These are phyloP conservation scores for Umimayanthus kanabou DNA, from an alignment of 92 coral and sea anemone genomes.

Conservation along the genomic window DNA sequence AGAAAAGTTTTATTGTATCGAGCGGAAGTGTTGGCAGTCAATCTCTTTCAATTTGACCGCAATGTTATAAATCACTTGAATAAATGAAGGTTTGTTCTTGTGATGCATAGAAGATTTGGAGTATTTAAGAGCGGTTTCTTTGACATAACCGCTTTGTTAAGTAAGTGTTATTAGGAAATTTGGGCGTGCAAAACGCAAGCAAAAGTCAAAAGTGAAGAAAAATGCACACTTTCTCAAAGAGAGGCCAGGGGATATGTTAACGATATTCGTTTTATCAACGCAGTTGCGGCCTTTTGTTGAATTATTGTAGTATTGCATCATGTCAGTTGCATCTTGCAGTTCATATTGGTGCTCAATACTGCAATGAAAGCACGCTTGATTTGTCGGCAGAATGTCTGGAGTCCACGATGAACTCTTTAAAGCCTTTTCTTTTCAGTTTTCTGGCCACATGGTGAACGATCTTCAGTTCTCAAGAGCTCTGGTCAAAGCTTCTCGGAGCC, in stretches of 20 bases:
- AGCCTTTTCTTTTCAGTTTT: neutral
- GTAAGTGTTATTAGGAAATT: neutral
- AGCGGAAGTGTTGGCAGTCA: slow-evolving; percentile 17
- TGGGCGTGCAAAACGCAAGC: neutral
- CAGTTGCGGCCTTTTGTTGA: neutral
- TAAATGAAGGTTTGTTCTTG: slow-evolving; percentile 18
- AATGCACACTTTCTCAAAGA: neutral
- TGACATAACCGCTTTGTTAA: neutral
- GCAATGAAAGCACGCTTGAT: neutral
- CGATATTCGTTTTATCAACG: neutral
- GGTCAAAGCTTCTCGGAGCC: neutral
- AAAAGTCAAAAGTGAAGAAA: neutral
- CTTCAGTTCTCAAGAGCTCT: too few species aligned
- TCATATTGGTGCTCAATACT: neutral
- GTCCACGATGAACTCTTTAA: neutral
- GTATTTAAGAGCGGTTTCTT: slow-evolving; percentile 39
- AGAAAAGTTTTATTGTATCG: slow-evolving; percentile 10
- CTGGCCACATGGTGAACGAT: neutral
- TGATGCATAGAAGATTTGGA: slow-evolving; percentile 5
- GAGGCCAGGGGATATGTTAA: neutral
- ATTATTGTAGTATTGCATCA: too few species aligned
- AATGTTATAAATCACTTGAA: slow-evolving; percentile 20
- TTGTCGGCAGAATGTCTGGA: slow-evolving; percentile 20
- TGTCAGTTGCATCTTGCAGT: too few species aligned
- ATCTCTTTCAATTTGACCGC: slow-evolving; percentile 24